Percentiles rank a stretch among this genome's conserved stretches.
phyloP scores from a whole-genome alignment of 2,797 vertebrate species.

The Oryzias dopingdopingensis region DNA sequence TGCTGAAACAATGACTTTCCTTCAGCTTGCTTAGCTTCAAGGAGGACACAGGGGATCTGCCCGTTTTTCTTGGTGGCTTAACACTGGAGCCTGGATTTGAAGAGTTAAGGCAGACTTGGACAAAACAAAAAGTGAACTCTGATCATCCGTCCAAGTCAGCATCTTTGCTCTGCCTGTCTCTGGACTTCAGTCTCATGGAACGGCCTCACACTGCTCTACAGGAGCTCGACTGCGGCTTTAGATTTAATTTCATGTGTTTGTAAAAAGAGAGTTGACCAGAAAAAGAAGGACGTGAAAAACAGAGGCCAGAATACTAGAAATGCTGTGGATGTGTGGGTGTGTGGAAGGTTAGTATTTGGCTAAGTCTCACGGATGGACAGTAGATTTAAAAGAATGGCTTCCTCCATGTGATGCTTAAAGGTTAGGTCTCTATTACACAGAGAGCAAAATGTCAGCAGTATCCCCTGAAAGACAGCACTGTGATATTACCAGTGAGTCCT shows the following conservation, averaged over 20 bases:
- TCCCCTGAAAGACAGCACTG: conserved; percentile 75
- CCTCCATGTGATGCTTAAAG: conserved; percentile 86
- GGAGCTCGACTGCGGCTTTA: conserved; percentile 12
- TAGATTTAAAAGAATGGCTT: conserved; percentile 88
- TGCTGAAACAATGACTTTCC: conserved; percentile 79
- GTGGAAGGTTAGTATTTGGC: conserved; percentile 56
- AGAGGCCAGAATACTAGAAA: conserved; percentile 45
- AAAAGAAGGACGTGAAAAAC: conserved; percentile 13
- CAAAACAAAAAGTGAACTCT: conserved; percentile 66
- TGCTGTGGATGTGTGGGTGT: conserved; percentile 53
- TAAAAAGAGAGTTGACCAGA: conserved; percentile 35
- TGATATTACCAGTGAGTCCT: conserved; percentile 79
- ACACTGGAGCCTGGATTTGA: conserved; percentile 69
- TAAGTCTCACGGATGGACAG: conserved; percentile 75
- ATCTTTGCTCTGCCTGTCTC: conserved; percentile 29
- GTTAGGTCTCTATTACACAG: conserved; percentile 87
- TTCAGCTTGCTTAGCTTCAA: conserved; percentile 72
- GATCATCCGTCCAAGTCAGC: conserved; percentile 65
- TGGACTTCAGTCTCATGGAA: conserved; percentile 19
- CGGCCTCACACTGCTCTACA: neutral
- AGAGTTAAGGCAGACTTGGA: conserved; percentile 68
- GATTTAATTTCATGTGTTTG: conserved; percentile 26
- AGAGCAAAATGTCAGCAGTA: conserved; percentile 82
- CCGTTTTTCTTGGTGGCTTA: conserved; percentile 68
- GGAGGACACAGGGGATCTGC: conserved; percentile 73